Evolutionary conservation across 1,140 invertebrate species (phyloP), one percentile per base, ranked within the genome.

Genomic region (Musca domestica): DNA sequence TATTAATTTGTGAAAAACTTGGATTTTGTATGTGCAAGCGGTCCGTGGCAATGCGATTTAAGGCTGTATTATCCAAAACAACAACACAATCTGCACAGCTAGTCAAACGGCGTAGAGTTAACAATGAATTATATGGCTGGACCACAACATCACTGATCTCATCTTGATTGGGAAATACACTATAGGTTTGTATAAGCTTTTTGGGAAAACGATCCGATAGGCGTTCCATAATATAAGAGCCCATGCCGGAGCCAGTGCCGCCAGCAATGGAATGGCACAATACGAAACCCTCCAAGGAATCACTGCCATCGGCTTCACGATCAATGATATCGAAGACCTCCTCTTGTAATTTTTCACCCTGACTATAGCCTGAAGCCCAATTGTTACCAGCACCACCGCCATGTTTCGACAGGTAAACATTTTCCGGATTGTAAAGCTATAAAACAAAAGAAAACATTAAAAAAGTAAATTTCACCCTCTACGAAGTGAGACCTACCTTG

Each of bases 321-420:
- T 99, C 97, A 68, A 99, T 95, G 65, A 99, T 99, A 84, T 99
- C 97, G 86, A 99, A 98, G 52, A 99, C 93, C 85, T 99, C 96
- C 83, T 99, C 97, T 81, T 96, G 92, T 2, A 98, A 83, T 77
- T 92, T 92, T 81, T 98, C 95, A 61, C 95, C 95, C 83, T 96
- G 92, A 72, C 92, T 90, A 82, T 94, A 99, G 14, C 98, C 98
- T 65, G 92, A 93, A 15, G 97, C 98, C 98, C 98, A 99, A 83
- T 99, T 99, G 82, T 99, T 99, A 64, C 98, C 98, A 67, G 98
- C 98, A 71, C 98, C 98, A 67, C 98, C 98, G 14, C 98, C 98
- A 84, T 98, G 91, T 86, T 98, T 97, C 0, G 96, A 98, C 67
- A 99, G 81, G 81, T 97, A 99, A 12, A 99, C 92, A 86, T 99